A percentile compares a stretch with the other conserved stretches of the same genome.
Evolutionary conservation across 2,113 vertebrate genomes (phyloP).

Genomic region (Leucosticte australis): DNA sequence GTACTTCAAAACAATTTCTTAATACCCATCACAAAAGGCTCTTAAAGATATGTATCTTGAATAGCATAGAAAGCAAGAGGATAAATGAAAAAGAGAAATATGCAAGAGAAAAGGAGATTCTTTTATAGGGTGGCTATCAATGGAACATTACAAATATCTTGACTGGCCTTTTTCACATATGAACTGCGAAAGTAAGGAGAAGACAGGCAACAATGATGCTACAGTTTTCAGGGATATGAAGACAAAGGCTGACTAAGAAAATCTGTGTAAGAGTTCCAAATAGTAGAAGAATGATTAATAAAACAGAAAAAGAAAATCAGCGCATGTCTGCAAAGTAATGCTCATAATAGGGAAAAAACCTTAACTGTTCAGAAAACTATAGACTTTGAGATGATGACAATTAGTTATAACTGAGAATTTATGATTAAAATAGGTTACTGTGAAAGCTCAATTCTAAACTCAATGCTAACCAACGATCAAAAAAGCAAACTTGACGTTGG

Average conservation of each 20-base stretch:
- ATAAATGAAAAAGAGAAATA: not conserved
- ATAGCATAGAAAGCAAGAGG: not conserved
- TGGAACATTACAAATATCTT: not conserved
- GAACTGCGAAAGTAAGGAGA: not conserved
- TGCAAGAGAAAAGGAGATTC: not conserved
- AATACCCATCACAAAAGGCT: not conserved
- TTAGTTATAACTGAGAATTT: not conserved
- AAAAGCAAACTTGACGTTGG: not conserved
- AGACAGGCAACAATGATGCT: not conserved
- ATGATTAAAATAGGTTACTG: not conserved
- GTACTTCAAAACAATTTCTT: not conserved
- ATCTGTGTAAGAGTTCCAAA: not conserved
- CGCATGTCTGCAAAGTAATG: not conserved
- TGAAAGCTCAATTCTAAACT: not conserved
- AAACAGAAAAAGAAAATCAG: not conserved
- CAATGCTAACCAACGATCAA: not conserved
- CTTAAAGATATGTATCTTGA: not conserved
- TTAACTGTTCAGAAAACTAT: not conserved
- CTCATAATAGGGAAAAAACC: accelerated
- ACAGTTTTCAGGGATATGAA: not conserved
- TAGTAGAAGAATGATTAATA: not conserved
- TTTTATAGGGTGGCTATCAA: not conserved
- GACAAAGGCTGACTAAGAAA: not conserved
- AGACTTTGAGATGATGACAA: not conserved
- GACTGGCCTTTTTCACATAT: not conserved